Conservation (phyloP, 1,140 invertebrate genomes). For the Nilaparvata lugens region DNA sequence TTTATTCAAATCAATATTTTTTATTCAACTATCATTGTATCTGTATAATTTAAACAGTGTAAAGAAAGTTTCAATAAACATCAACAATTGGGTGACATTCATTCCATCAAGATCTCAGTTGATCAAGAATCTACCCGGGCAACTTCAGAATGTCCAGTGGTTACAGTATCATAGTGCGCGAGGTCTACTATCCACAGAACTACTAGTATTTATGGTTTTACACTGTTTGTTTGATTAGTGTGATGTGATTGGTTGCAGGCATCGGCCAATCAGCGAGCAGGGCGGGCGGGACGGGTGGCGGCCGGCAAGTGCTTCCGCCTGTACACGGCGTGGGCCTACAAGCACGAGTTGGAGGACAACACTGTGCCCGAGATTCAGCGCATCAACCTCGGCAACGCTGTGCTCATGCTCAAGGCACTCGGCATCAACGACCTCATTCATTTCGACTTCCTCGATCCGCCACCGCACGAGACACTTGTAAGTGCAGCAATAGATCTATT, state of each 20-base stretch:
- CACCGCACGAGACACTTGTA: constrained; percentile 92
- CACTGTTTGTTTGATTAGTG: too few relatives aligned
- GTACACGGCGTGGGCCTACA: constrained; percentile 95
- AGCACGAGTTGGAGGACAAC: constrained; percentile 96
- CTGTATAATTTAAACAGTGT: too few relatives aligned
- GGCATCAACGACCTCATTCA: constrained; percentile 96
- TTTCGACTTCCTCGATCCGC: constrained; percentile 98
- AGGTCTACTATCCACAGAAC: too few relatives aligned
- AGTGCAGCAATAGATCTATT: constrained; percentile 13
- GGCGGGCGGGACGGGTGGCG: constrained; percentile 83
- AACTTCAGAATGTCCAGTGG: too few relatives aligned
- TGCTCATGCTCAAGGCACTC: constrained; percentile 91
- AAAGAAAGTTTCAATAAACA: too few relatives aligned
- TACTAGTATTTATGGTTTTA: neutral
- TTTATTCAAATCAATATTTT: too few relatives aligned
- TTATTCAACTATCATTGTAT: too few relatives aligned
- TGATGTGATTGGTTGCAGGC: too few relatives aligned
- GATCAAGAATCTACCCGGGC: too few relatives aligned
- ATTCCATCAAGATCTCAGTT: too few relatives aligned
- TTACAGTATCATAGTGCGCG: too few relatives aligned
- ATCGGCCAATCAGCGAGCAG: constrained; percentile 89
- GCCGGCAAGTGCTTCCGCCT: constrained; percentile 97
- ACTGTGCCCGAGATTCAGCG: constrained; percentile 96
- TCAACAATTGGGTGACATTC: too few relatives aligned
- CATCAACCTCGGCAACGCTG: constrained; percentile 96